Evolutionary conservation across 1,140 invertebrate genomes (phyloP).

Genomic region (Anagrus nilaparvatae): DNA sequence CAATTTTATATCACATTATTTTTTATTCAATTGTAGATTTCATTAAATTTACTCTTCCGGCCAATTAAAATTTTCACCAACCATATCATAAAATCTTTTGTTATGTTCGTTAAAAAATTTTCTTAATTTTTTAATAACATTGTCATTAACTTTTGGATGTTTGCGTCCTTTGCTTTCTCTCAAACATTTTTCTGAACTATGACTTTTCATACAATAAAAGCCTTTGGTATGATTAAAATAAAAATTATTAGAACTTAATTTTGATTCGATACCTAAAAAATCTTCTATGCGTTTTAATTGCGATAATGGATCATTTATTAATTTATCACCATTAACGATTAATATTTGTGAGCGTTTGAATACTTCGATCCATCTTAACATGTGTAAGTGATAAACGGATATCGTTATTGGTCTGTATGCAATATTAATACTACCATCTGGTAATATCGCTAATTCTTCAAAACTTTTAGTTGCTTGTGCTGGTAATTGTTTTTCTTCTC

Average conservation of each 20-base stretch:
- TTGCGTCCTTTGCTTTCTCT: slow-evolving; percentile 89
- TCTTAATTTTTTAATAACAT: slow-evolving; percentile 76
- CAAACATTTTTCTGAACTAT: slow-evolving; percentile 81
- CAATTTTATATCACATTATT: too few species aligned
- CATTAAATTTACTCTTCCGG: slow-evolving; percentile 64
- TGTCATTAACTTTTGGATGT: slow-evolving; percentile 77
- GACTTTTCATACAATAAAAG: slow-evolving; percentile 88
- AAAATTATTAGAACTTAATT: slow-evolving; percentile 81
- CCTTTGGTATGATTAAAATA: slow-evolving; percentile 96
- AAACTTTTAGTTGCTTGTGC: slow-evolving; percentile 49
- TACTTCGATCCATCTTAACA: slow-evolving; percentile 73
- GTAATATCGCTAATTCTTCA: slow-evolving; percentile 67
- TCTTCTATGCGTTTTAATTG: slow-evolving; percentile 80
- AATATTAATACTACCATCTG: slow-evolving; percentile 74
- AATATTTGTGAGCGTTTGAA: slow-evolving; percentile 86
- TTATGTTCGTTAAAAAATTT: slow-evolving; percentile 94
- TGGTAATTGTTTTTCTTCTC: too few species aligned
- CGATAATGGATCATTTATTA: slow-evolving; percentile 89
- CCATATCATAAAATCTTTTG: slow-evolving; percentile 87
- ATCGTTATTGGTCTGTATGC: slow-evolving; percentile 71
- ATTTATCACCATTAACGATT: slow-evolving; percentile 88
- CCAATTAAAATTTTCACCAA: slow-evolving; percentile 87
- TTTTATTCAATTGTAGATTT: too few species aligned
- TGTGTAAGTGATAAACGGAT: slow-evolving; percentile 75
- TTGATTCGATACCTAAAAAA: slow-evolving; percentile 73